Evolutionary conservation across 1,140 invertebrate genomes (phyloP), one percentile per base, ranked within the genome.

Genomic region (Cydia splendana): DNA sequence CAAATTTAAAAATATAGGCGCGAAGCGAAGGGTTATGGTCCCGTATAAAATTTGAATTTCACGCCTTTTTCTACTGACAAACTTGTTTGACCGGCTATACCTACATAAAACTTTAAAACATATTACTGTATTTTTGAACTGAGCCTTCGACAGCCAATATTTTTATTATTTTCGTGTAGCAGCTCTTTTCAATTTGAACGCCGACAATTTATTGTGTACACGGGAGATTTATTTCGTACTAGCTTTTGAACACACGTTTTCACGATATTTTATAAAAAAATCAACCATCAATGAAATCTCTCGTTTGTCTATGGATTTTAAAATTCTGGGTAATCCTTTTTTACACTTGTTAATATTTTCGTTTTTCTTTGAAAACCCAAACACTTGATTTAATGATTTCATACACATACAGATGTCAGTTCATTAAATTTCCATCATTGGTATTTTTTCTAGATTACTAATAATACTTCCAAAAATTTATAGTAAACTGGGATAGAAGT

Each of bases 101-200:
- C 24, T 24, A 24, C 24, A 24, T 24, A 24, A 30, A 30, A 30
- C 4, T 30, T 2, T 30, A 30, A 4, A 30, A 4, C 0, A 53
- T 53, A n/a, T 53, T 53, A 12, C 42, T 15, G 13, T 53, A 24
- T 24, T 65, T 65, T 28, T 4, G 1, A 65, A 65, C 62, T 65
- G 20, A 15, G n/a, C 13, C 4, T 18, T 65, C 62, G 7, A 30
- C 9, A 13, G 28, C 5, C 62, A 30, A 12, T 28, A 65, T 65
- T 65, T 65, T 65, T 65, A 30, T 65, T 65, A 65, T 65, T 65
- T 65, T 65, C 5, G 62, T 65, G 20, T 30, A 18, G 24, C 62
- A 7, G 62, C 62, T 24, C 15, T 65, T 65, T 65, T 65, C 62
- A 65, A 65, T 65, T 65, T 28, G 18, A 24, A 15, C 20, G 20